A percentile compares a stretch with the other conserved stretches of the same genome.
Evolutionary conservation across 1,140 invertebrate genomes (phyloP).

Genomic region (Contarinia nasturtii): DNA sequence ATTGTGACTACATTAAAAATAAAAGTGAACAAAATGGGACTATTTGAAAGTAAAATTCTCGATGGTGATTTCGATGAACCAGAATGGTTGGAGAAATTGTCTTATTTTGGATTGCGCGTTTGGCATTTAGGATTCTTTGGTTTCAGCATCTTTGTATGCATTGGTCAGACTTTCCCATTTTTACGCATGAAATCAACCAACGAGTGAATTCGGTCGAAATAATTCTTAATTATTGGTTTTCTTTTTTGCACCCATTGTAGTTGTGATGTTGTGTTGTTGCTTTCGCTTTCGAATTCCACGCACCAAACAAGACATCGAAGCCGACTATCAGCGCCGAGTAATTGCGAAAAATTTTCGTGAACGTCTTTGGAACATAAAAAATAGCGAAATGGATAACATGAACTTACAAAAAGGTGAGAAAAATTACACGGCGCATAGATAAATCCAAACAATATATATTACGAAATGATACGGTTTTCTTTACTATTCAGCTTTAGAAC

Average conservation of each 20-base stretch:
- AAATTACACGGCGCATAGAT: neutral
- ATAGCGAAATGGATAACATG: conserved; percentile 70
- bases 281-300: conserved; percentile 69
- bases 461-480: neutral
- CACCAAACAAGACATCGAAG: conserved; percentile 85
- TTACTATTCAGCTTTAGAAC: neutral
- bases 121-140: conserved; percentile 45
- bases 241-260: conserved; percentile 17
- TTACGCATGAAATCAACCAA: neutral
- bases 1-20: no score
- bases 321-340: conserved; percentile 66
- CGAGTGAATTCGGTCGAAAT: neutral
- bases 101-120: conserved; percentile 31
- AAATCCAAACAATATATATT: neutral
- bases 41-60: neutral
- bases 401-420: conserved; percentile 53
- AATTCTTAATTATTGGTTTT: conserved; percentile 1
- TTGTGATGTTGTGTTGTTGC: conserved; percentile 69
- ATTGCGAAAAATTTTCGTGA: conserved; percentile 64
- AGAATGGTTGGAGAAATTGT: conserved; percentile 35
- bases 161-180: conserved; percentile 27
- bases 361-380: conserved; percentile 58
- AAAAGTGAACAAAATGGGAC: no score
- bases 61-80: conserved; percentile 16
- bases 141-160: conserved; percentile 28